Evolutionary conservation across 2,113 vertebrate species (phyloP).

Genomic region (Anthoscopus minutus): DNA sequence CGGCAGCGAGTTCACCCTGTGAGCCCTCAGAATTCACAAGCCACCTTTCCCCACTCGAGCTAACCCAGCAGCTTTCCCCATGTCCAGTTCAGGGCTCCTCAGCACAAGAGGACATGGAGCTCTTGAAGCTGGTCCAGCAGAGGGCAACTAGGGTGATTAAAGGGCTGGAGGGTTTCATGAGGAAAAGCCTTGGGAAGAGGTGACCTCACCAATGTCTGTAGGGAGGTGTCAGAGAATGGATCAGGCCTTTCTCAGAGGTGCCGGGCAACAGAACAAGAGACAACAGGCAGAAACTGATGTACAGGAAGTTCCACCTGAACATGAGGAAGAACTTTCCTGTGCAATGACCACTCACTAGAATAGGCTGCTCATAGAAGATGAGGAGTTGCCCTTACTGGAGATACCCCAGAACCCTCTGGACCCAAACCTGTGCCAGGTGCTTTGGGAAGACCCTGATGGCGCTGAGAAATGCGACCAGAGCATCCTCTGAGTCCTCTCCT

Average conservation of each 20-base stretch:
- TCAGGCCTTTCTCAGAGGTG: not conserved
- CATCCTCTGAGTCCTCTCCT: too few relatives aligned
- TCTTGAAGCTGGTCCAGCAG: fast-evolving
- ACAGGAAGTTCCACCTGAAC: not conserved
- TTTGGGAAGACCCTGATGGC: not conserved
- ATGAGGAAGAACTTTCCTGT: not conserved
- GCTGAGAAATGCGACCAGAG: not conserved
- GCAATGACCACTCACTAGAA: not conserved
- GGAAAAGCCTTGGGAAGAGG: not conserved
- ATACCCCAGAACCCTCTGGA: too few relatives aligned
- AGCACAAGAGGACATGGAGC: fast-evolving
- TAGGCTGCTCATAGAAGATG: fast-evolving
- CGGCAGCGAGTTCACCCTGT: fast-evolving
- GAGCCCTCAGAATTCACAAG: not conserved
- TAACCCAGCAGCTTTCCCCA: too few relatives aligned
- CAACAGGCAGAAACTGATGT: not conserved
- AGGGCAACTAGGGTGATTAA: not conserved
- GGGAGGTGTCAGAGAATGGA: not conserved
- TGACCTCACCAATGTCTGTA: too few relatives aligned
- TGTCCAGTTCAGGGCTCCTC: not conserved
- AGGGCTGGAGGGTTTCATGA: not conserved
- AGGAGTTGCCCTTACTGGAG: not conserved
- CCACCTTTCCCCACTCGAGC: too few relatives aligned
- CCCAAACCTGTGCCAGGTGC: not conserved
- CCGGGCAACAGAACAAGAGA: not conserved